Evolutionary conservation across 1,140 invertebrate species (phyloP), one percentile per base, ranked within the genome.

Genomic region (Drosophila ercepeae): DNA sequence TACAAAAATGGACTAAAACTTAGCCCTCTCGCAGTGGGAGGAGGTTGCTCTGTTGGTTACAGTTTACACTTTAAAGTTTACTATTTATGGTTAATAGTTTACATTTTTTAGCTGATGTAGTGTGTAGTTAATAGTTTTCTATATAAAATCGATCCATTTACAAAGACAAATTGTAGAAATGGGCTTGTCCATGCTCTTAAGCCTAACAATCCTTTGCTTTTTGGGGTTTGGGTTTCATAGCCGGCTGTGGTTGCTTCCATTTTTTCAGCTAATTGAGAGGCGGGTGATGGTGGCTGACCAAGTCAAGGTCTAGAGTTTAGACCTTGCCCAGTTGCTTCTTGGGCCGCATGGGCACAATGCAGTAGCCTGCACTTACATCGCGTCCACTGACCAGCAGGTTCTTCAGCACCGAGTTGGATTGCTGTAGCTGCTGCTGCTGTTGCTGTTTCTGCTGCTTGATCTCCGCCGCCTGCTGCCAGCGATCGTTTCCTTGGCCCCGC

Each of bases 351-450:
- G 95, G 95, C 77, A 95, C 94, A 90, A 96, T 93, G 92, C 96
- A 97, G 92, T 98, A 98, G 72, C 97, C 97, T 72, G 96, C 96
- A 93, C 95, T 95, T 91, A 97, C 95, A 92, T 98, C 97, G 93
- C 96, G 96, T 86, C 97, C 97, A 93, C 96, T 97, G 91, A 97
- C 96, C 92, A 98, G 93, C 58, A 98, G 93, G 92, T 98, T 98
- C 95, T 97, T 97, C 67, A 98, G 93, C 78, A 98, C 97, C 59
- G 92, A 90, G 68, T 91, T 76, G 53, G 78, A 89, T 50, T 84
- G 65, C 23, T 84, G 82, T 39, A 14, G 36, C 36, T 75, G 69
- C 14, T 83, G 76, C n/a, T 81, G 77, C 13, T 76, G 54, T n/a
- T 69, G 70, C 9, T 77, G 83, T 42, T 64, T 61, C 29, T 75